These are phyloP conservation scores for Botrylloides violaceus DNA, from an alignment of 23 tunicate species.

Conservation along the genomic window DNA sequence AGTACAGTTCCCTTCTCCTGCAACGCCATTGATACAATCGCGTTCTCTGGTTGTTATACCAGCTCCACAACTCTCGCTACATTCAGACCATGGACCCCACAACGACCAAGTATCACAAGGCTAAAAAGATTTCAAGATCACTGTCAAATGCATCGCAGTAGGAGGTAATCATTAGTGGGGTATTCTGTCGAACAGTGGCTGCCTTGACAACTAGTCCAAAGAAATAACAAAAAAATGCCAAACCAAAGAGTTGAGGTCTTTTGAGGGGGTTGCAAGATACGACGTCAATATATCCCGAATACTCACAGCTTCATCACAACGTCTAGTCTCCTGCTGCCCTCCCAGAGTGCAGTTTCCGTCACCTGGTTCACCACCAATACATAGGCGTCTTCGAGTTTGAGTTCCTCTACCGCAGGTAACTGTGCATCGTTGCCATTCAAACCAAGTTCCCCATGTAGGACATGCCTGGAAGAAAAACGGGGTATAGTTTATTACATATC, in stretches of 20 bases:
- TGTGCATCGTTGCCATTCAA: constrained; percentile 25
- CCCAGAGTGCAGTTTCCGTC: constrained; percentile 47
- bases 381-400: constrained; percentile 30
- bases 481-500: not conserved
- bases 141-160: not conserved
- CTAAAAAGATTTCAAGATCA: not conserved
- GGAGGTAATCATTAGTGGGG: too few species aligned
- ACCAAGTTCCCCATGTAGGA: constrained; percentile 56
- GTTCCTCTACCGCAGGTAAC: constrained; percentile 61
- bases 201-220: too few species aligned
- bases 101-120: constrained; percentile 49
- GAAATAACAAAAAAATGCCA: too few species aligned
- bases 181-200: too few species aligned
- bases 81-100: constrained; percentile 70
- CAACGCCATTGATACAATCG: constrained; percentile 49
- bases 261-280: not conserved
- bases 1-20: constrained; percentile 56
- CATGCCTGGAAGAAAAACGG: constrained; percentile 50
- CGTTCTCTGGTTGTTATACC: constrained; percentile 48
- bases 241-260: not conserved
- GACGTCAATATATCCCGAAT: not conserved
- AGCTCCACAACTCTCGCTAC: constrained; percentile 61
- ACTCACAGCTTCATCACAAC: constrained; percentile 41
- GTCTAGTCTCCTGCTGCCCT: constrained; percentile 9
- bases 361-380: constrained; percentile 39